Conservation (phyloP, 2,888 invertebrate species). For the Graphium colonna region DNA sequence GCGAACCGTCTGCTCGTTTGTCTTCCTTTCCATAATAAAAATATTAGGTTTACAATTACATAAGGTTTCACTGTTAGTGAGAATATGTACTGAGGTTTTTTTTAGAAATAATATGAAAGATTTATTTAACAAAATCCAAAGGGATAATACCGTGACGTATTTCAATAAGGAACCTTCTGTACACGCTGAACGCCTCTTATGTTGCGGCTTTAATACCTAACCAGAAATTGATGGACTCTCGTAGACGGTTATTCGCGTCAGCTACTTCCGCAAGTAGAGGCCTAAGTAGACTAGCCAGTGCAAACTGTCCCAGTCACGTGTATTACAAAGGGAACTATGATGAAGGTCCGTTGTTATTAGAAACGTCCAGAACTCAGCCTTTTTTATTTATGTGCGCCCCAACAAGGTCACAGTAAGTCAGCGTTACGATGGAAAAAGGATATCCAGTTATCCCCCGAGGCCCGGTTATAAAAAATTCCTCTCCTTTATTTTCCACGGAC, state of each 20-base stretch:
- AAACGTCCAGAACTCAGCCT: slow-evolving; percentile 29
- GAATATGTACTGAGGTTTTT: too few species aligned
- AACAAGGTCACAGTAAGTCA: slow-evolving; percentile 24
- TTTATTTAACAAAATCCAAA: slow-evolving; percentile 1
- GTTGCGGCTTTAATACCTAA: slow-evolving; percentile 1
- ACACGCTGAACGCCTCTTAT: slow-evolving; percentile 7
- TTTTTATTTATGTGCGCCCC: slow-evolving; percentile 33
- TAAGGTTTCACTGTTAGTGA: too few species aligned
- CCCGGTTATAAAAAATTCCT: slow-evolving; percentile 23
- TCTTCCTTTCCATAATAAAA: too few species aligned
- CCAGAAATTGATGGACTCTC: slow-evolving; percentile 3
- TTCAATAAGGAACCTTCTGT: slow-evolving; percentile 3
- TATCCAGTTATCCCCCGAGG: slow-evolving; percentile 25
- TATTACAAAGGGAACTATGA: slow-evolving; percentile 26
- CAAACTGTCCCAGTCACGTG: slow-evolving; percentile 20
- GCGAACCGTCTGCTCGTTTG: too few species aligned
- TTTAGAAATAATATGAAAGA: too few species aligned
- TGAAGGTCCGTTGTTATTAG: slow-evolving; percentile 35
- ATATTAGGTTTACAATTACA: too few species aligned
- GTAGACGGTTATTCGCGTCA: background rate
- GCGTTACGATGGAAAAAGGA: slow-evolving; percentile 27
- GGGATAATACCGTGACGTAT: background rate
- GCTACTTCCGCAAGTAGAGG: background rate
- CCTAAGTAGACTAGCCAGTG: slow-evolving; percentile 6
- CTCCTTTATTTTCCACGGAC: slow-evolving; percentile 17